Evolutionary conservation across 2,888 invertebrate genomes (phyloP).

Genomic region (Trachelus troglodyta): DNA sequence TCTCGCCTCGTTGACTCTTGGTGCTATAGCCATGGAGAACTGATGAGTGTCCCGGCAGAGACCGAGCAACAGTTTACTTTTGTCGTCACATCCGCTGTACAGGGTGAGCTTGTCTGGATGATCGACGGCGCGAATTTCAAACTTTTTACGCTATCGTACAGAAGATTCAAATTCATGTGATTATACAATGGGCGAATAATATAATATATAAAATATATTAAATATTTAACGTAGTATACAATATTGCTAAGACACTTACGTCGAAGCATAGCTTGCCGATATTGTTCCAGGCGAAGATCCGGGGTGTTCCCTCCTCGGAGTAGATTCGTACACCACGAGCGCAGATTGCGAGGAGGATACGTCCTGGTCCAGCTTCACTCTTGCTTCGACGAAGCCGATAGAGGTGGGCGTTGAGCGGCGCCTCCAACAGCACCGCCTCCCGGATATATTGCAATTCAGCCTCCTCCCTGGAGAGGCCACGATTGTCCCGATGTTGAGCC

Average conservation of each 20-base stretch:
- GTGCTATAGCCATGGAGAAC: conserved; percentile 93
- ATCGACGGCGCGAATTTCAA: conserved; percentile 93
- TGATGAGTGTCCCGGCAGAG: conserved; percentile 94
- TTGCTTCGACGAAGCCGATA: conserved; percentile 85
- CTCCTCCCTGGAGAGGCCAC: conserved; percentile 80
- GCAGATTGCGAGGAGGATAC: conserved; percentile 91
- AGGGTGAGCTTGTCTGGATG: conserved; percentile 83
- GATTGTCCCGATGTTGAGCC: conserved; percentile 79
- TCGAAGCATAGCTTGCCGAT: conserved; percentile 96
- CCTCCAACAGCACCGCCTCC: conserved; percentile 85
- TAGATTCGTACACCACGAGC: conserved; percentile 92
- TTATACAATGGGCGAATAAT: too few relatives aligned
- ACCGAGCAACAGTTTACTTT: conserved; percentile 89
- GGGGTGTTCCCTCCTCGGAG: conserved; percentile 72
- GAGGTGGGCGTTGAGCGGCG: conserved; percentile 90
- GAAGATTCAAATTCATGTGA: too few relatives aligned
- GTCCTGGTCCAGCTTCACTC: conserved; percentile 79
- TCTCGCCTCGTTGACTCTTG: conserved; percentile 84
- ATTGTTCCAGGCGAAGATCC: conserved; percentile 91
- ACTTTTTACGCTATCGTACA: conserved; percentile 83
- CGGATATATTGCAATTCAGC: conserved; percentile 90
- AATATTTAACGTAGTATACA: background rate
- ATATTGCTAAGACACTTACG: conserved; percentile 63
- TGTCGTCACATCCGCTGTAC: conserved; percentile 92
- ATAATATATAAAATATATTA: background rate